These are phyloP conservation scores for Oxystoma pomonae DNA, from an alignment of 2,888 invertebrate species.

Conservation along the genomic window DNA sequence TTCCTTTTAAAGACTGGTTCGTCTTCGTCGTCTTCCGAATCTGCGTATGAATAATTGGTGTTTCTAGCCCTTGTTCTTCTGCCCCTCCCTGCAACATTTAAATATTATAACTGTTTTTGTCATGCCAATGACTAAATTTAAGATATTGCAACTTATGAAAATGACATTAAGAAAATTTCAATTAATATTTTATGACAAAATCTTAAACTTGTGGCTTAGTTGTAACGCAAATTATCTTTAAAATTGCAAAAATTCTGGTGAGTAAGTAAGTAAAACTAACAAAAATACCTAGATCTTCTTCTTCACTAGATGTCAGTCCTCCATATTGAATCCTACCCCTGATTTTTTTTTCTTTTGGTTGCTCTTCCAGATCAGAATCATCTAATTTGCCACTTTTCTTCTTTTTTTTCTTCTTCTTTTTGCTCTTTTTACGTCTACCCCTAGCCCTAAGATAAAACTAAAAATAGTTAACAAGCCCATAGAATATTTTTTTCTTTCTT, in stretches of 20 bases:
- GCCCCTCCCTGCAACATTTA: conserved; percentile 37
- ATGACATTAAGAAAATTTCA: no score
- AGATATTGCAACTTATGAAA: no score
- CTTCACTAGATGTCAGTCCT: conserved; percentile 52
- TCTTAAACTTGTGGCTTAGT: no score
- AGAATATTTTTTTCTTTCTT: no score
- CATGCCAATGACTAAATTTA: no score
- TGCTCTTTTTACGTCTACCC: conserved; percentile 37
- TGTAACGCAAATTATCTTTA: no score
- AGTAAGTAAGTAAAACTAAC: no score
- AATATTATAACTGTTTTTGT: no score
- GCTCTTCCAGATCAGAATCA: conserved; percentile 23
- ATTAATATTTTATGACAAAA: no score
- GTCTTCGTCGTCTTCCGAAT: conserved; percentile 60
- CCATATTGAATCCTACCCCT: conserved; percentile 53
- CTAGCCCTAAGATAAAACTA: not conserved
- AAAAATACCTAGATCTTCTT: conserved; percentile 47
- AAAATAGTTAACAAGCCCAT: no score
- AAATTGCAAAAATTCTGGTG: no score
- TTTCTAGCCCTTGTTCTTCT: conserved; percentile 69
- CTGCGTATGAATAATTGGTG: conserved; percentile 73
- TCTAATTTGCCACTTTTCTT: conserved; percentile 34
- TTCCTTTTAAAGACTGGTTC: conserved; percentile 49
- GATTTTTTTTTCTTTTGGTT: conserved; percentile 45
- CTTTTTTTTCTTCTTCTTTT: conserved; percentile 46